phyloP scores from a whole-genome alignment of 1,140 invertebrate genomes.

The Bombyx mandarina region DNA sequence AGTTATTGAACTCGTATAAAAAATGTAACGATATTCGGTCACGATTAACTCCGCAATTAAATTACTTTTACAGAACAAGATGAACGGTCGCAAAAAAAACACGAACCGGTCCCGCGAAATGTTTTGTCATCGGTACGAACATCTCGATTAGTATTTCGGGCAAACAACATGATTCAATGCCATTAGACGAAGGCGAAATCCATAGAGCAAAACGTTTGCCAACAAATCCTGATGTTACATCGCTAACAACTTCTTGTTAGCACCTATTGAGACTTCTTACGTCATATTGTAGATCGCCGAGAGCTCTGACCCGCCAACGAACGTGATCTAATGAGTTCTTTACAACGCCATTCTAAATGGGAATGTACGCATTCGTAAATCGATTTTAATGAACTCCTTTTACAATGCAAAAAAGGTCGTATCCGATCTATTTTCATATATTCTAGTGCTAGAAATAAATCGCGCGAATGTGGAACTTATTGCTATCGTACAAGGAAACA shows the following conservation, averaged over 20 bases:
- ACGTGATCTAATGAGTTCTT: conserved; percentile 39
- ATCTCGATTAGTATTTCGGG: conserved; percentile 23
- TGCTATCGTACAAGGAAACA: too few relatives aligned
- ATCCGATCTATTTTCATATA: conserved; percentile 30
- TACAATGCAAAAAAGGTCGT: conserved; percentile 30
- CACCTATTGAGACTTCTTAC: conserved; percentile 47
- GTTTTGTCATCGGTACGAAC: conserved; percentile 12
- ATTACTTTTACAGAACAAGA: background rate
- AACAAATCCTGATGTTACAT: conserved; percentile 17
- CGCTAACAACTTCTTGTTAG: conserved; percentile 46
- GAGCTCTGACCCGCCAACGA: conserved; percentile 26
- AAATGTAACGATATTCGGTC: background rate
- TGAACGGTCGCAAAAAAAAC: background rate
- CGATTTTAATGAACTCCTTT: conserved; percentile 36
- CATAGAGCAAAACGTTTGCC: conserved; percentile 26
- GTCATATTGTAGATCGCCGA: conserved; percentile 33
- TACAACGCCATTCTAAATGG: conserved; percentile 32
- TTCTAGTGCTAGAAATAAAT: conserved; percentile 43
- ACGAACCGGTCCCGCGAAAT: conserved; percentile 2
- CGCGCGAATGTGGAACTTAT: conserved; percentile 26
- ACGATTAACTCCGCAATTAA: background rate
- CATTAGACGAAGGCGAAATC: conserved; percentile 43
- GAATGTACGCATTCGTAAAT: conserved; percentile 31
- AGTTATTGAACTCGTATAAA: conserved; percentile 1
- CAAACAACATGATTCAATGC: conserved; percentile 29